A percentile compares a stretch with the other conserved stretches of the same genome.
phyloP scores from a whole-genome alignment of 2,113 vertebrate genomes.

The Zosterops hypoxanthus region DNA sequence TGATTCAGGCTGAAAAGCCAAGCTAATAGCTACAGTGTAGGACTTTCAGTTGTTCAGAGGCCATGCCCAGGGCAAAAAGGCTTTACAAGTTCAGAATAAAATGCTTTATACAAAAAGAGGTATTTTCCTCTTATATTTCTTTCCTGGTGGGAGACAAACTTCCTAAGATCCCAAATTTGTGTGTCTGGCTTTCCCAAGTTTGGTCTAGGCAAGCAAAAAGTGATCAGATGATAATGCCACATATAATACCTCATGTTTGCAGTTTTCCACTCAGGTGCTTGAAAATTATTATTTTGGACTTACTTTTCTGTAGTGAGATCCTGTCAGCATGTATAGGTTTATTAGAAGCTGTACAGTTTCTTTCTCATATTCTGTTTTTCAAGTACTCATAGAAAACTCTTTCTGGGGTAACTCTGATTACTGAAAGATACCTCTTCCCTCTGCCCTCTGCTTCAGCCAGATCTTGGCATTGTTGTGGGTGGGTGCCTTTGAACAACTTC shows the following conservation, averaged over 20 bases:
- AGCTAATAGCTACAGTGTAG: neutral
- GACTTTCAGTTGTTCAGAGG: neutral
- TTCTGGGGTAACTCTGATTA: neutral
- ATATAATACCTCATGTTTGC: neutral
- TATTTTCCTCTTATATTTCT: neutral
- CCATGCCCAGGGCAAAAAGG: neutral
- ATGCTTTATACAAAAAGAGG: neutral
- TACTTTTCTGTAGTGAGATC: neutral
- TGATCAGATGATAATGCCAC: neutral
- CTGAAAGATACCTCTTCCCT: neutral
- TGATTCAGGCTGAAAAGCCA: neutral
- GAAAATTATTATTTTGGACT: neutral
- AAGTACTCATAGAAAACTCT: neutral
- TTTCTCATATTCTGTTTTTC: neutral
- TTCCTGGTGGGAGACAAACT: neutral
- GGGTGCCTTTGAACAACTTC: neutral
- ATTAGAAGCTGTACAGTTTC: neutral
- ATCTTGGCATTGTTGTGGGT: neutral
- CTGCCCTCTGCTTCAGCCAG: neutral
- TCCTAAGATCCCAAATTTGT: neutral
- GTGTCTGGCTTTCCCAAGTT: neutral
- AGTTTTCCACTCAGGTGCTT: neutral
- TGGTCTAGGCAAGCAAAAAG: neutral
- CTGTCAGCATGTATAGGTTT: neutral
- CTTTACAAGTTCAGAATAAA: neutral